Base-by-base conservation (phyloP, 2,888 invertebrate species). In the Osmoderma eremita region DNA sequence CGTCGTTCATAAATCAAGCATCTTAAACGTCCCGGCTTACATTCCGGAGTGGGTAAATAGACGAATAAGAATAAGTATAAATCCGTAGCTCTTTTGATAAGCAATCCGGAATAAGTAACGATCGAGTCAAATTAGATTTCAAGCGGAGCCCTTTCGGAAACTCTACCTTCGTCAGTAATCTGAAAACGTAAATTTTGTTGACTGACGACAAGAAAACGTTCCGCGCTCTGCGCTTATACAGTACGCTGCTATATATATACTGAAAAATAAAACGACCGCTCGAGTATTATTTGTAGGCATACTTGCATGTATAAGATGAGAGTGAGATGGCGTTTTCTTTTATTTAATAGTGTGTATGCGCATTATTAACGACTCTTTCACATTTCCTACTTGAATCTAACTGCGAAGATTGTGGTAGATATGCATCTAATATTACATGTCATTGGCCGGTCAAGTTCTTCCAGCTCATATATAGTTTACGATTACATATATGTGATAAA, bases 61-160 rank as follows among this genome's bases (percentile, higher is more conserved):
- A 56, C 41, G 18, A 15, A 39, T 20, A 56, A 56, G 20, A 13
- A 56, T 56, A 24, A 41, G 22, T 20, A 56, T 56, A 56, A 54
- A 56, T 42, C 22, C 41, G 56, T 56, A 56, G 42, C 20, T 39
- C 36, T 13, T 41, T 41, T 56, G 56, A 56, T 56, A 56, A 56
- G 41, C 56, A 41, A 41, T 39, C 41, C 56, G 41, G 41, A 56
- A 22, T 56, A 56, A 39, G 56, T 41, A 56, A 56, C 22, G 39
- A 56, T 56, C 41, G 22, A 56, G 41, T 56, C 20, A 22, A 56
- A 56, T 56, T 56, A 56, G 45, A 41, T 45, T 61, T 24, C 45
- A 61, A 12, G 2, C 1, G 30, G 10, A 42, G 20, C 13, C 48
- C 30, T 36, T 61, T 61, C 10, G 45, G 45, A 45, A 61, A 45